These are phyloP conservation scores for Agrypnus murinus DNA, from an alignment of 2,888 invertebrate species.

Conservation along the genomic window DNA sequence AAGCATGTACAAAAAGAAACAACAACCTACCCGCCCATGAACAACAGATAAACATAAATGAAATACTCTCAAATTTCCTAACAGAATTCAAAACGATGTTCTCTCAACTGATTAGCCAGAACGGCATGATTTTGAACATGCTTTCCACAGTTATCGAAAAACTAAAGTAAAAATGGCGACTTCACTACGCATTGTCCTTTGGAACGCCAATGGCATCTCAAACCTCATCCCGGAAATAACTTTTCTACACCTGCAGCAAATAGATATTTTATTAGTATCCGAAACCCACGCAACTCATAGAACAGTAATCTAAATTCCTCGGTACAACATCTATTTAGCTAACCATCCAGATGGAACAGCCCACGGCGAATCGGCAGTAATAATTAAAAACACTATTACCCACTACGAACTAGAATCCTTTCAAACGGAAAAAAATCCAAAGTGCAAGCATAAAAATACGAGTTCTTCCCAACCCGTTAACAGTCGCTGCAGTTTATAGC, in stretches of 20 bases:
- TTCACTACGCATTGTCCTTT: neutral
- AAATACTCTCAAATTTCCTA: too few species aligned
- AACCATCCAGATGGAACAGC: constrained; percentile 9
- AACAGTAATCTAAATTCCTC: constrained; percentile 1
- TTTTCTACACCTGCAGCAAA: neutral
- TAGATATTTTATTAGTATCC: neutral
- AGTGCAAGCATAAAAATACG: neutral
- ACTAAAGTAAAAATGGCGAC: constrained; percentile 6
- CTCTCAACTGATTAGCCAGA: too few species aligned
- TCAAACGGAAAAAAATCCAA: constrained; percentile 3
- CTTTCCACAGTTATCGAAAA: constrained; percentile 6
- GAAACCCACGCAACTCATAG: constrained; percentile 6
- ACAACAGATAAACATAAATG: too few species aligned
- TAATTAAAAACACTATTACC: constrained; percentile 4
- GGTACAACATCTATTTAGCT: neutral
- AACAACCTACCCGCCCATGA: too few species aligned
- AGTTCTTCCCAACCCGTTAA: neutral
- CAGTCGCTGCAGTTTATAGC: neutral
- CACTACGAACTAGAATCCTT: neutral
- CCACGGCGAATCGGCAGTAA: constrained; percentile 1
- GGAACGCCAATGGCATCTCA: neutral
- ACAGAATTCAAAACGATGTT: too few species aligned
- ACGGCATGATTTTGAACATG: too few species aligned
- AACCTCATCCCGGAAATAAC: neutral
- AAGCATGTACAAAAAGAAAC: too few species aligned